These are phyloP conservation scores for Myoxocephalus aenaeus DNA, from an alignment of 2,797 vertebrate species.

Conservation along the genomic window DNA sequence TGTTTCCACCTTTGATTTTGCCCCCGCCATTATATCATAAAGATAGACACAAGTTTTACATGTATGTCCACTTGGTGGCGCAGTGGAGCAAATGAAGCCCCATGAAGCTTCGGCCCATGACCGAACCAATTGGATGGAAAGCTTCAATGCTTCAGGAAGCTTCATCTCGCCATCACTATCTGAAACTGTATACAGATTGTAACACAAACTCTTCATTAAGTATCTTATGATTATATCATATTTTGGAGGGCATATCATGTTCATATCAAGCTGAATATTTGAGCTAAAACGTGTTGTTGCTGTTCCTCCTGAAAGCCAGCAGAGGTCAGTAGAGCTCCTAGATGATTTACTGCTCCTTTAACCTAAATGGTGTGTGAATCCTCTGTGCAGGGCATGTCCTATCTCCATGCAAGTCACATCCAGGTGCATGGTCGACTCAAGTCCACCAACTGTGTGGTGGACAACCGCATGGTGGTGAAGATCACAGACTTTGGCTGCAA, in stretches of 20 bases:
- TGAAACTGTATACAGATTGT: not conserved
- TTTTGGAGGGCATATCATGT: not conserved
- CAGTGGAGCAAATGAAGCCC: no score
- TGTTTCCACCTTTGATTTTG: no score
- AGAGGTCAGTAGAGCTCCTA: slow-evolving; percentile 30
- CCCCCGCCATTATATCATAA: no score
- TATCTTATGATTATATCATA: not conserved
- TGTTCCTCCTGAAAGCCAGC: slow-evolving; percentile 1
- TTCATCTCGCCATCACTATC: no score
- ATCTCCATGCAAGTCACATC: slow-evolving; percentile 93
- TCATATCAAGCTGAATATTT: not conserved
- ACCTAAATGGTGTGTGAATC: slow-evolving; percentile 1
- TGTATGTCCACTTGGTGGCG: no score
- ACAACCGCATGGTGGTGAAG: slow-evolving; percentile 98
- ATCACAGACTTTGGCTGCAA: slow-evolving; percentile 97
- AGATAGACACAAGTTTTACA: no score
- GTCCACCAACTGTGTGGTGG: slow-evolving; percentile 97
- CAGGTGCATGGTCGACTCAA: slow-evolving; percentile 96
- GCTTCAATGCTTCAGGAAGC: no score
- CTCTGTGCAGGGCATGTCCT: slow-evolving; percentile 94
- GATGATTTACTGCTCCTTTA: not conserved
- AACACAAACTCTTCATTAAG: not conserved
- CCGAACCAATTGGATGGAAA: no score
- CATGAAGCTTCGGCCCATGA: no score
- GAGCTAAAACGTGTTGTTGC: not conserved